Conservation (phyloP, 2,797 vertebrate species). For the Eremophila alpestris region DNA sequence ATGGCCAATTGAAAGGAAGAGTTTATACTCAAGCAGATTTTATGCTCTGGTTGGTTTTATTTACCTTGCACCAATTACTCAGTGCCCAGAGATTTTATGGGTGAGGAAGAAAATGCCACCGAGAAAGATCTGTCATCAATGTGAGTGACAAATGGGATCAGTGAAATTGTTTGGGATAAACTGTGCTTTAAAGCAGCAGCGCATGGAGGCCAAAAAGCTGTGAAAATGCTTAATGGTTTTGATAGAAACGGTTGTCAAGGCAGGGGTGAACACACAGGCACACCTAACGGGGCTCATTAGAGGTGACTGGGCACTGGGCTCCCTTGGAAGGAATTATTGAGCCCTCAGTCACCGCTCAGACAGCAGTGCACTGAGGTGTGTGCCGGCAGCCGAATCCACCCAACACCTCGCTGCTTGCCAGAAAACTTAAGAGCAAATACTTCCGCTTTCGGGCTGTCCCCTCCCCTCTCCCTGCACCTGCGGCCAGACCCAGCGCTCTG, state of each 20-base stretch:
- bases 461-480: slow-evolving; percentile 21
- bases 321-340: neutral
- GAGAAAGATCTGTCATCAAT: too few species aligned
- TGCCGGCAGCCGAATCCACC: neutral
- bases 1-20: neutral
- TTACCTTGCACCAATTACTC: neutral
- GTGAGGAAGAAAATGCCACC: neutral
- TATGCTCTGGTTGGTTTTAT: neutral
- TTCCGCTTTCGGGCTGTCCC: slow-evolving; percentile 29
- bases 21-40: neutral
- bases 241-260: neutral
- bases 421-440: slow-evolving; percentile 14
- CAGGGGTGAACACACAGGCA: neutral
- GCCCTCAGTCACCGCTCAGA: neutral
- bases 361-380: neutral
- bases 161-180: neutral
- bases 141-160: neutral
- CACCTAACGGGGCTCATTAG: accelerated
- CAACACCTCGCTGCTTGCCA: neutral
- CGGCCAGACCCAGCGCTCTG: neutral
- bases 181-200: neutral
- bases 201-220: neutral
- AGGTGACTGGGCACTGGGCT: neutral
- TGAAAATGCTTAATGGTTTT: neutral
- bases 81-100: neutral